Conservation (phyloP, 2,888 invertebrate species). For the Limnephilus marmoratus region DNA sequence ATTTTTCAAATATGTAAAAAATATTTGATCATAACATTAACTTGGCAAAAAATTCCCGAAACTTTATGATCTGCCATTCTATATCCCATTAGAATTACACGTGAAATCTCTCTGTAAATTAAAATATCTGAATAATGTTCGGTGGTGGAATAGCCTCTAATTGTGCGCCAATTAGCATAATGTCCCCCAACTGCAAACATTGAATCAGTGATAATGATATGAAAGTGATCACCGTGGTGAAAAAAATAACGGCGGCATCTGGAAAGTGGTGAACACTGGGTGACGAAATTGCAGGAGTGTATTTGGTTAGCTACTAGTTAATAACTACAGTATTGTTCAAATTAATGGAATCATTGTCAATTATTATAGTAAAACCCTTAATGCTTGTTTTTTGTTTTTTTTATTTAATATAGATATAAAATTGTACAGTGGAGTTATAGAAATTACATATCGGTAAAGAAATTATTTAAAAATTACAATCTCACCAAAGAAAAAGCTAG, state of each 20-base stretch:
- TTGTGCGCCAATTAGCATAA: not conserved
- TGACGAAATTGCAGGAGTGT: conserved; percentile 3
- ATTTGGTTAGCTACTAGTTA: too few relatives aligned
- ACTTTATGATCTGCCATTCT: not conserved
- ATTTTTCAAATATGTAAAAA: too few relatives aligned
- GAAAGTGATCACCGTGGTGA: conserved; percentile 23
- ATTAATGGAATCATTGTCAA: too few relatives aligned
- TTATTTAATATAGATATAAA: too few relatives aligned
- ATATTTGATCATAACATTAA: not conserved
- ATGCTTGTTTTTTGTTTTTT: too few relatives aligned
- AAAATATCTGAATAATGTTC: not conserved
- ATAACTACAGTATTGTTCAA: too few relatives aligned
- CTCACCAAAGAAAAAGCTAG: too few relatives aligned
- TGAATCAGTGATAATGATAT: conserved; percentile 29
- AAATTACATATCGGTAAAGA: too few relatives aligned
- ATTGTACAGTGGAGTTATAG: too few relatives aligned
- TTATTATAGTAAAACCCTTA: too few relatives aligned
- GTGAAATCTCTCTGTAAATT: not conserved
- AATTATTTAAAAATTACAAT: too few relatives aligned
- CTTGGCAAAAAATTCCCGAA: not conserved
- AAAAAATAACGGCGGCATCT: not conserved
- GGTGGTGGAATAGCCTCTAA: not conserved
- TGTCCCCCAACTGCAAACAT: not conserved
- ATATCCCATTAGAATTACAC: not conserved
- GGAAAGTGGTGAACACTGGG: conserved; percentile 9